Base-by-base conservation (phyloP, 2,797 vertebrate genomes). In the Miichthys miiuy region DNA sequence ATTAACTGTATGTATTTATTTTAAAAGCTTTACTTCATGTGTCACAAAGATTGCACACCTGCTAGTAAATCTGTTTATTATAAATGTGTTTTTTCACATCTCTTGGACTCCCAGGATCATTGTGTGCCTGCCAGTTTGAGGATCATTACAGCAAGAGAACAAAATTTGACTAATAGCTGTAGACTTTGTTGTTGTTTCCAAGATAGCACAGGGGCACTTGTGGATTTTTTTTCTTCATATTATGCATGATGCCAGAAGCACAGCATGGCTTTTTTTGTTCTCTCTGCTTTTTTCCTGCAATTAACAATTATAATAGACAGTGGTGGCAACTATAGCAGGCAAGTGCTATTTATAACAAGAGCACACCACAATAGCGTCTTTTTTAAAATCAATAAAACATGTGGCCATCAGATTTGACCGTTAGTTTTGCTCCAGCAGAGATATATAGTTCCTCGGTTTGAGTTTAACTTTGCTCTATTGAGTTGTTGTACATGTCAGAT, bases 111-210 rank as follows among this genome's bases (percentile, higher is more conserved):
- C 14, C 21, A 47, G 12, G 44, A 20, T 70, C 30, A 66, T 63
- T 81, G 72, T 61, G 46, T 51, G 13, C 3, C 67, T 75, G 75
- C 68, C 68, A 74, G 44, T 79, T 44, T 73, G 46, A 69, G 27
- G 7, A 75, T 76, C 50, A 70, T 77, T 81, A 76, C 56, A 75
- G 76, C 66, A 64, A n/a, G 23, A 51, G 44, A 68, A 69, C 55
- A 67, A 10, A 73, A 83, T 77, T 88, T 79, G 73, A 79, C 73
- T 81, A 80, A 75, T 69, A 70, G 41, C 75, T 72, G 13, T n/a
- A 70, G 55, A 82, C 74, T 78, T 72, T 87, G 77, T 85, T 85
- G 74, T 81, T 23, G 21, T 52, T 73, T 82, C 47, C 61, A 83
- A 77, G 52, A 72, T 34, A 67, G 70, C 60, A 75, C 66, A 67